Base-by-base conservation (phyloP, 2,113 vertebrate species). In the Brachyhypopomus occidentalis region DNA sequence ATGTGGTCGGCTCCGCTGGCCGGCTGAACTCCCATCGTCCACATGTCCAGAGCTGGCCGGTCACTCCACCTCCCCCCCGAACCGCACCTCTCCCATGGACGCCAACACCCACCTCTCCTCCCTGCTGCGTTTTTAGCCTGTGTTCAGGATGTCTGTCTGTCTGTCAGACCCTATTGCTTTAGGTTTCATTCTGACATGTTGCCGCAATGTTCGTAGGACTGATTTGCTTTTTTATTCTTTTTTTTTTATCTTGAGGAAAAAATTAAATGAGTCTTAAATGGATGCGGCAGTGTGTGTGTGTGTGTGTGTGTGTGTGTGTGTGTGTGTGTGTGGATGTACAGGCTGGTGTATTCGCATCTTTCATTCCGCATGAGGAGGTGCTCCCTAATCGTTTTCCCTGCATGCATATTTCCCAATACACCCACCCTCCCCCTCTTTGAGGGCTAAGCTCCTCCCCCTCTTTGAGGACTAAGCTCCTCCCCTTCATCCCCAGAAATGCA, bases 321-420 rank as follows among this genome's bases (percentile, higher is more conserved):
- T 92, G 93, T 92, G 78, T 73, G 70, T 64, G 36, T 58, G 23
- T 76, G 72, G 1, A 1, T 17, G 72, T 36, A 22, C 64, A 19
- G 58, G 92, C 92, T 92, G 94, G 91, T 85, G 94, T 95, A 94
- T 94, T 90, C 91, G 88, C 93, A 89, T 93, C 92, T 93, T 94
- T 93, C 94, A 95, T 96, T 96, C 94, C 94, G 93, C 92, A 95
- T 92, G 94, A 93, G 94, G 92, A 25, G 60, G 60, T 59, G 52
- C 12, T 2, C 45, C 55, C 41, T 25, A 19, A 1, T 19, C 4
- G 6, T 55, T 16, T 9, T 91, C 87, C 94, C 95, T 95, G 45
- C 45, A 1, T 52, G 45, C 45, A 1, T 52, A 14, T 52, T 14
- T 14, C 45, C 45, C 45, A 11, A 8, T 11, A 52, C 45, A 11